Conservation (phyloP, 2,797 vertebrate species). For the Vireo griseus region DNA sequence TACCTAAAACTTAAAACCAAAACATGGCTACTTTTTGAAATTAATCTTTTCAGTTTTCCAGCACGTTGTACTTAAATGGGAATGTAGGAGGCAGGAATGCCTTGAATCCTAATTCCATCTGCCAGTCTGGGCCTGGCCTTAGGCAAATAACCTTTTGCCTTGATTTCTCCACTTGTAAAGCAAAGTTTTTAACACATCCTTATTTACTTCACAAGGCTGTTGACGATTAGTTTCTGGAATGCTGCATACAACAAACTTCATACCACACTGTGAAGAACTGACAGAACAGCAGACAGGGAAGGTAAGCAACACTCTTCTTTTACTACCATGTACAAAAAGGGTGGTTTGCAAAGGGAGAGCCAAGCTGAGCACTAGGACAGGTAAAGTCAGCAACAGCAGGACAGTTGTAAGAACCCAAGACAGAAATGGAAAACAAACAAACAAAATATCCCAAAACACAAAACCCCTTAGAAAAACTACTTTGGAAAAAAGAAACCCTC, state of each 20-base stretch:
- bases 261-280: neutral
- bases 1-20: neutral
- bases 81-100: neutral
- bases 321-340: neutral
- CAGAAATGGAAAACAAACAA: neutral
- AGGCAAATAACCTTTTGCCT: slow-evolving; percentile 19
- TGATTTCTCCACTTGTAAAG: neutral
- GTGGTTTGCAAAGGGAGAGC: neutral
- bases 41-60: neutral
- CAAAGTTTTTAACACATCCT: slow-evolving; percentile 22
- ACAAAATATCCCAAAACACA: neutral
- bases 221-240: neutral
- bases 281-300: neutral
- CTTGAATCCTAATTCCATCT: neutral
- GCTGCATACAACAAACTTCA: neutral
- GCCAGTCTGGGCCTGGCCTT: neutral
- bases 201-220: neutral
- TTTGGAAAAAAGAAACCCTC: neutral
- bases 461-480: neutral
- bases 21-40: neutral
- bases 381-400: neutral
- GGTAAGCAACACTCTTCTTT: neutral
- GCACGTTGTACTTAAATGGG: neutral
- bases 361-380: neutral
- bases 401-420: neutral